A percentile compares a stretch with the other conserved stretches of the same genome.
Conservation (phyloP, 2,888 invertebrate genomes). For the Scaeva pyrastri region DNA sequence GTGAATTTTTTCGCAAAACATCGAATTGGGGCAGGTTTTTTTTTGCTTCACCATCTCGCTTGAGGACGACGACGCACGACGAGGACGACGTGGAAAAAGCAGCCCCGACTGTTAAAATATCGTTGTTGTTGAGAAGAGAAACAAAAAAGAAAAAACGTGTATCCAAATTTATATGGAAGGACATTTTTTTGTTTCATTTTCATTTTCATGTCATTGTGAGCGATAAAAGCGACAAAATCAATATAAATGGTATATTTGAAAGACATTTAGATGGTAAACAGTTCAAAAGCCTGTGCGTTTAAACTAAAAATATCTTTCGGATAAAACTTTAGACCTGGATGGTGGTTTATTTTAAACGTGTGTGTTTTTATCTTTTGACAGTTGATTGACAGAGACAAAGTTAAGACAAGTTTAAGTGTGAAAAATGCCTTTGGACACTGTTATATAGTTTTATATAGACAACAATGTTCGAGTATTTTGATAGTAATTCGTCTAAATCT, state of each 20-base stretch:
- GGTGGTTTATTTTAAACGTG: neutral
- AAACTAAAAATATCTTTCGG: neutral
- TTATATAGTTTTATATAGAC: neutral
- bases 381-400: constrained; percentile 25
- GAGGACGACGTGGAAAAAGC: too few species aligned
- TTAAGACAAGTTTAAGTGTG: constrained; percentile 7
- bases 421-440: neutral
- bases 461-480: neutral
- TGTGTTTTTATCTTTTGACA: constrained; percentile 21
- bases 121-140: constrained; percentile 31
- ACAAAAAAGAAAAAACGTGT: constrained; percentile 4
- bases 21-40: constrained; percentile 42
- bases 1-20: neutral
- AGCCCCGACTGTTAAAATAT: constrained; percentile 26
- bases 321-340: neutral
- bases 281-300: constrained; percentile 24
- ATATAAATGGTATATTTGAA: constrained; percentile 58
- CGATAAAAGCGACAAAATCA: constrained; percentile 47
- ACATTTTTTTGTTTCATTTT: constrained; percentile 29
- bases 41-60: neutral
- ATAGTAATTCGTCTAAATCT: neutral
- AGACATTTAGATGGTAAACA: constrained; percentile 44
- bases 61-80: too few species aligned
- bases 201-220: constrained; percentile 41
- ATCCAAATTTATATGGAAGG: constrained; percentile 12